phyloP scores from a whole-genome alignment of 1,140 invertebrate species.

The Himalopsyche phryganea region DNA sequence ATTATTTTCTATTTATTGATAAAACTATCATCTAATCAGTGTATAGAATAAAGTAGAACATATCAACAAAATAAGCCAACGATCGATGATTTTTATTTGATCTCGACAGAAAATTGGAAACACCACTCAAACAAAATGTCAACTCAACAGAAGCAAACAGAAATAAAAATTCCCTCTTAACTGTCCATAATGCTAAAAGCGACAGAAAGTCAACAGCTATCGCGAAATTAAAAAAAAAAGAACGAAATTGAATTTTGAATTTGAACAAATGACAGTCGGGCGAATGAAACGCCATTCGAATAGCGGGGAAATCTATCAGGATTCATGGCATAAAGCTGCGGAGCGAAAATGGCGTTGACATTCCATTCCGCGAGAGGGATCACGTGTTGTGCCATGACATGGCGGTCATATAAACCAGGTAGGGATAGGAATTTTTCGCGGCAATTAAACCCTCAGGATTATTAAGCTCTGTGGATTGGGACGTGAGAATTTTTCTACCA shows the following conservation, averaged over 20 bases:
- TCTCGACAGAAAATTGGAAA: too few relatives aligned
- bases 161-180: too few relatives aligned
- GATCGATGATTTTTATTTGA: too few relatives aligned
- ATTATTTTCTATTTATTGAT: too few relatives aligned
- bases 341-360: conserved; percentile 7
- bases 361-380: conserved; percentile 16
- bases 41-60: too few relatives aligned
- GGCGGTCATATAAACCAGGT: conserved; percentile 13
- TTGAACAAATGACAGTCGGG: conserved; percentile 16
- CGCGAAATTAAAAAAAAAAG: conserved; percentile 12
- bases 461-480: too few relatives aligned
- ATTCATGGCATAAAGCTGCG: conserved; percentile 4
- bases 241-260: conserved; percentile 15
- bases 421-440: conserved; percentile 20
- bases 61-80: too few relatives aligned
- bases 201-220: neutral
- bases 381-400: conserved; percentile 8
- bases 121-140: too few relatives aligned
- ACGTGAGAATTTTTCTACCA: too few relatives aligned
- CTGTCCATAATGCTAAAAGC: too few relatives aligned
- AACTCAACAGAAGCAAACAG: too few relatives aligned
- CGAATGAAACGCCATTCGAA: conserved; percentile 4
- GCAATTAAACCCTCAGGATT: conserved; percentile 19
- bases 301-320: conserved; percentile 7
- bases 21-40: too few relatives aligned